Conservation (phyloP, 2,113 vertebrate species). For the Sinocyclocheilus grahami region DNA sequence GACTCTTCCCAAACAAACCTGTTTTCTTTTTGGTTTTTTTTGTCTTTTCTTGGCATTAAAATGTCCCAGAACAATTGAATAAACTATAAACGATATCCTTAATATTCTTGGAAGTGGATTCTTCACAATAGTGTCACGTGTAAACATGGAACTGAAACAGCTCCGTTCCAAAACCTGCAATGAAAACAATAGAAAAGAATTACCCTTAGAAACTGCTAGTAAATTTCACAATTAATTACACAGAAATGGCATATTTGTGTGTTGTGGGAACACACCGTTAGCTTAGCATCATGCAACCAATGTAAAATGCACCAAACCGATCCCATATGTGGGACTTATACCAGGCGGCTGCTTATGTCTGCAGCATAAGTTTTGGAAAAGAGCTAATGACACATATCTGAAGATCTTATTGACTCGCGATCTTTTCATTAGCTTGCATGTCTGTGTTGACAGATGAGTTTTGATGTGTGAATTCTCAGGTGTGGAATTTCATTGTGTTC, state of each 20-base stretch:
- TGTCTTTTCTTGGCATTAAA: neutral
- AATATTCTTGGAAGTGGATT: neutral
- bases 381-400: neutral
- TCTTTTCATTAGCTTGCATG: slow-evolving; percentile 5
- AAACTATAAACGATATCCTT: slow-evolving; percentile 13
- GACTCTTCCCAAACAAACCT: neutral
- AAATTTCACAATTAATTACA: too few relatives aligned
- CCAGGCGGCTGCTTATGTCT: neutral
- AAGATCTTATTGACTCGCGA: neutral
- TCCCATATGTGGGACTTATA: neutral
- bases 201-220: too few relatives aligned
- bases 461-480: neutral
- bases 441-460: slow-evolving; percentile 3
- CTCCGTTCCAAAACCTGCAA: neutral
- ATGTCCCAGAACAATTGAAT: neutral
- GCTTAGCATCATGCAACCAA: neutral
- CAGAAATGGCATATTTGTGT: neutral
- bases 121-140: neutral
- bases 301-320: neutral
- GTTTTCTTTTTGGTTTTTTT: neutral
- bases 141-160: neutral
- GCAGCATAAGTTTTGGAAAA: neutral
- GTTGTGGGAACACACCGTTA: neutral
- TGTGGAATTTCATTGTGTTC: neutral
- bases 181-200: too few relatives aligned